These are phyloP conservation scores for Megalonaias nervosa DNA, from an alignment of 1,140 invertebrate species.

Conservation along the genomic window DNA sequence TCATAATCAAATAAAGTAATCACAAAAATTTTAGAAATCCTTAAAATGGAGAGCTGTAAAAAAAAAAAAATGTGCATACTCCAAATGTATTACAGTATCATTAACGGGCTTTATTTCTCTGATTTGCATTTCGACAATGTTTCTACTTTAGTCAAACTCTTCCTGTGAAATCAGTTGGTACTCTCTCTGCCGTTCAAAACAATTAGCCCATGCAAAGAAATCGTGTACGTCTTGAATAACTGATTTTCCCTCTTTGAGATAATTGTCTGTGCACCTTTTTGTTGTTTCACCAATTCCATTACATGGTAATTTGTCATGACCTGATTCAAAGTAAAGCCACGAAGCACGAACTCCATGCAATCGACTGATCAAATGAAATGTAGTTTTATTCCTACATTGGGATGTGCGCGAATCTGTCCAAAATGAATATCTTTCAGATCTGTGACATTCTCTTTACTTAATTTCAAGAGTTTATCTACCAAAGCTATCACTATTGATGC, in stretches of 20 bases:
- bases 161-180: slow-evolving; percentile 12
- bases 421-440: slow-evolving; percentile 33
- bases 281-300: slow-evolving; percentile 40
- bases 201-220: slow-evolving; percentile 38
- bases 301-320: slow-evolving; percentile 49
- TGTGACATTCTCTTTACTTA: slow-evolving; percentile 9
- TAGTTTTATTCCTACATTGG: slow-evolving; percentile 40
- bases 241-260: slow-evolving; percentile 32
- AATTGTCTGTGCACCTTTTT: slow-evolving; percentile 40
- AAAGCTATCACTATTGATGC: slow-evolving; percentile 25
- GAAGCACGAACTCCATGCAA: slow-evolving; percentile 21
- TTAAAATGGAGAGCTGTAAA: too few species aligned
- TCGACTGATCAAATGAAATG: slow-evolving; percentile 25
- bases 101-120: slow-evolving; percentile 19
- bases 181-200: slow-evolving; percentile 7
- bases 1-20: too few species aligned
- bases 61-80: too few species aligned
- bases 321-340: slow-evolving; percentile 45
- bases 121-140: slow-evolving; percentile 3
- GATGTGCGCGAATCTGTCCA: slow-evolving; percentile 40
- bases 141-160: slow-evolving; percentile 14
- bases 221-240: slow-evolving; percentile 40
- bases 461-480: slow-evolving; percentile 10
- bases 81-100: too few species aligned
- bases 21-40: too few species aligned